These are phyloP conservation scores for Rhadina sibilatrix DNA, from an alignment of 2,113 vertebrate species.

Conservation along the genomic window DNA sequence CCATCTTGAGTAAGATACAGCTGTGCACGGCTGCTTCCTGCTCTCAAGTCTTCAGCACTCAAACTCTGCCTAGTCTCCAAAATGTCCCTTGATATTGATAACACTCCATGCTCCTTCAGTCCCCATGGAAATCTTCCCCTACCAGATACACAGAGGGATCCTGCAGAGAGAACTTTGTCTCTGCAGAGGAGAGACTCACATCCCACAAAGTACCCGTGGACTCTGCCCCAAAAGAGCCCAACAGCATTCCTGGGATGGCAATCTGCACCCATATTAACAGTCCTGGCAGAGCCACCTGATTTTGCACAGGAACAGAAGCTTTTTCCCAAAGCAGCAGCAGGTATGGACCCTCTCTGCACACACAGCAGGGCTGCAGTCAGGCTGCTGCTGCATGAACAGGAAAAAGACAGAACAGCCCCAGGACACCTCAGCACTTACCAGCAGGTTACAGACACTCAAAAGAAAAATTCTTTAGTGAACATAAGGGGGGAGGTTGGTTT, in stretches of 20 bases:
- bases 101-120: neutral
- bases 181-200: neutral
- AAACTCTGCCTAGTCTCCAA: neutral
- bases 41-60: neutral
- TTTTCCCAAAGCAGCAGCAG: neutral
- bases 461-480: neutral
- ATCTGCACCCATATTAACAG: neutral
- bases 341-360: neutral
- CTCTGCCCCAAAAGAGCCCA: neutral
- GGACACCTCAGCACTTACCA: neutral
- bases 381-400: neutral
- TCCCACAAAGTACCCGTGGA: neutral
- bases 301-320: neutral
- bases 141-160: neutral
- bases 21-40: neutral
- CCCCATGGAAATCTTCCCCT: neutral
- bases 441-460: neutral
- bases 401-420: neutral
- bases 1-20: neutral
- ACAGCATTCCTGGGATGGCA: neutral
- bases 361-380: neutral
- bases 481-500: fast-evolving
- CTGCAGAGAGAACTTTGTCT: neutral
- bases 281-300: neutral
- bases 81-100: neutral